Evolutionary conservation across 2,888 invertebrate genomes (phyloP), one percentile per base, ranked within the genome.

Genomic region (Tipula unca): DNA sequence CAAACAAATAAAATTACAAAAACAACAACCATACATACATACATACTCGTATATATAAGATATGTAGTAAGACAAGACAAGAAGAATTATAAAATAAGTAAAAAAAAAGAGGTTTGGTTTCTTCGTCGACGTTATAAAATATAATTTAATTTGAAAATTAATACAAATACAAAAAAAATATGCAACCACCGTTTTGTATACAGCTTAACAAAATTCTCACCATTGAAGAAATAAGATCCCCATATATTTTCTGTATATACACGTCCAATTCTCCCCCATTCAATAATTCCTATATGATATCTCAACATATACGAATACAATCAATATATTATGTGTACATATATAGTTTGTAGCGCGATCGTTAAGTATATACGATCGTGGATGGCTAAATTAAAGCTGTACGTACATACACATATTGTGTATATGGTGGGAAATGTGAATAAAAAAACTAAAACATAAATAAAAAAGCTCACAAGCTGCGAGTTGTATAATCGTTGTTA

Each of bases 201-300:
- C n/a, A 83, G 0, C 17, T 83, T n/a, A 83, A 83, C 17, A 83
- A 83, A 32, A 35, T 83, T 83, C 83, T 83, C 83, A 83, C 83
- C 83, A 83, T 83, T 83, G 83, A 83, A 83, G 83, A n/a, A n/a
- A 83, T 83, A 83, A 29, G 83, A 83, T 32, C 83, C 83, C 83
- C 83, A 29, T 69, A 54, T 32, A 25, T 83, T 32, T 29, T 10
- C 69, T 32, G 32, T 32, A 32, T 32, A 32, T 10, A 25, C 10
- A 20, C 69, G 14, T 25, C 69, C 69, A 69, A 69, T 69, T 69
- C 69, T 69, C 69, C 69, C 69, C 69, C 69, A 69, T 69, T 69
- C 69, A 20, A 69, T 10, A 25, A 25, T 25, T n/a, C n/a, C 69
- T 69, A 10, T 69, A 10, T 48, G 8, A 48, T 48, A 48, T 5